Conservation (phyloP, 2,888 invertebrate species). For the Ganaspis brasiliensis region DNA sequence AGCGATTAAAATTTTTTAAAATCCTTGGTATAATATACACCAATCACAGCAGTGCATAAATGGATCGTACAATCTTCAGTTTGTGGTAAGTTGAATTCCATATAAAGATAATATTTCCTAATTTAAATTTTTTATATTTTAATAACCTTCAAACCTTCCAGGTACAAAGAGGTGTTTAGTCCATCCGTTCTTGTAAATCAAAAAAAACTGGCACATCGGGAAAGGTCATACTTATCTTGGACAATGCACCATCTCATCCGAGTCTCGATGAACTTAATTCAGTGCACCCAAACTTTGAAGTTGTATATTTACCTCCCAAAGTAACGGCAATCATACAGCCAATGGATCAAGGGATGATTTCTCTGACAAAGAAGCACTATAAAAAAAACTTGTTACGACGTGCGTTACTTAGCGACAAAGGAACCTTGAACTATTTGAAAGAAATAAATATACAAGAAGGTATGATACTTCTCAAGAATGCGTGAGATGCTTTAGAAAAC, state of each 20-base stretch:
- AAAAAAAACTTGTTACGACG: not conserved
- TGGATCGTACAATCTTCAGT: no score
- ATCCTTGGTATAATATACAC: slow-evolving; percentile 4
- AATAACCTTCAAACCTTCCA: not conserved
- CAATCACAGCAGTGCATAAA: no score
- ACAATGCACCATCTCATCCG: not conserved
- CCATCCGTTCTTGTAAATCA: not conserved
- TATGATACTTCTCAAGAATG: no score
- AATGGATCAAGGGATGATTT: not conserved
- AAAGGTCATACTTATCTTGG: not conserved
- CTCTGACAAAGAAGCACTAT: not conserved
- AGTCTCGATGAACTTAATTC: not conserved
- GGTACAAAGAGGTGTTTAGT: not conserved
- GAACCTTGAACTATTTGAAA: no score
- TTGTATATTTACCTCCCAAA: not conserved
- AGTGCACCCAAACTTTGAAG: not conserved
- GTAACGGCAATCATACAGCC: not conserved
- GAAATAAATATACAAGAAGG: no score
- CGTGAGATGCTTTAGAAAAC: no score
- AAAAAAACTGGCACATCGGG: not conserved
- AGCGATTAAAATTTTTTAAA: not conserved
- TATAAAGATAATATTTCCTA: no score
- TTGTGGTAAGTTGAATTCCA: no score
- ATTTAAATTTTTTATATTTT: not conserved
- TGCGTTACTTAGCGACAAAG: no score